phyloP scores from a whole-genome alignment of 2,797 vertebrate species.

The Parauchenoglanis ngamensis region DNA sequence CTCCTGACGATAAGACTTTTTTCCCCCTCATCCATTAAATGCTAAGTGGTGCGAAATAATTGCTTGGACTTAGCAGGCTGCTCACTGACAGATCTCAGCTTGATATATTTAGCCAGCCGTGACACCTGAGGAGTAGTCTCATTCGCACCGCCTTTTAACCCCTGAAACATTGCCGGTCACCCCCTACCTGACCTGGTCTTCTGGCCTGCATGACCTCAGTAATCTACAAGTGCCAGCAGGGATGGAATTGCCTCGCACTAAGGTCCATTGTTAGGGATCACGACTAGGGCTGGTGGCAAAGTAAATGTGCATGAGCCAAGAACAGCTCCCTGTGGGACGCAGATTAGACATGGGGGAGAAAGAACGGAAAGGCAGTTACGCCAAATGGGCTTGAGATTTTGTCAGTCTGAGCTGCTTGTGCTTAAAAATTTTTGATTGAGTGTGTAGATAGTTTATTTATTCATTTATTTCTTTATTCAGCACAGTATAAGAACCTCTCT shows the following conservation, averaged over 20 bases:
- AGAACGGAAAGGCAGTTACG: constrained; percentile 33
- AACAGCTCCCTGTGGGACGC: constrained; percentile 71
- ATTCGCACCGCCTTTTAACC: constrained; percentile 31
- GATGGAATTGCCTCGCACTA: constrained; percentile 76
- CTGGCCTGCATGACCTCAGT: constrained; percentile 64
- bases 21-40: background rate
- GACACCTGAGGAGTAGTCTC: constrained; percentile 35
- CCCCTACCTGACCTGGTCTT: constrained; percentile 64
- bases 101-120: constrained; percentile 36
- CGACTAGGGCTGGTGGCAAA: constrained; percentile 74
- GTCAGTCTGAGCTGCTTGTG: constrained; percentile 63
- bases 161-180: constrained; percentile 51
- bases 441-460: background rate
- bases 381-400: constrained; percentile 64
- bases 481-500: background rate
- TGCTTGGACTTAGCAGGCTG: background rate
- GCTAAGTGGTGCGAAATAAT: background rate
- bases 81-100: background rate
- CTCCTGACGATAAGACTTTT: background rate
- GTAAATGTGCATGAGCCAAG: constrained; percentile 78
- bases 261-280: constrained; percentile 80
- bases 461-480: background rate
- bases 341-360: constrained; percentile 58
- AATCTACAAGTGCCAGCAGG: constrained; percentile 75
- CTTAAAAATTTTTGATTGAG: constrained; percentile 28